Percentiles rank a stretch among this genome's conserved stretches.
phyloP scores from a whole-genome alignment of 2,797 vertebrate genomes.

The Dipus sagitta region DNA sequence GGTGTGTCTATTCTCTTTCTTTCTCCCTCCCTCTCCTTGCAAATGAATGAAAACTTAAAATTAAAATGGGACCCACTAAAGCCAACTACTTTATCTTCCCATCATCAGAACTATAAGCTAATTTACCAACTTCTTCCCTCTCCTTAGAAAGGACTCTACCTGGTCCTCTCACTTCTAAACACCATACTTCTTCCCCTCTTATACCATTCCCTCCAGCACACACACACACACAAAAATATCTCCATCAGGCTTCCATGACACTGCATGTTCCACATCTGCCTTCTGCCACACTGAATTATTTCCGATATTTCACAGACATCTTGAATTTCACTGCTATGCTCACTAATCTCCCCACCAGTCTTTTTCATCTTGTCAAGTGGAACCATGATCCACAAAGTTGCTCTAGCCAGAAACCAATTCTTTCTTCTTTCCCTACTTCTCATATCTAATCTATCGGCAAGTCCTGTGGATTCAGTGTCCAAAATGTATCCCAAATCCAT shows the following conservation, averaged over 20 bases:
- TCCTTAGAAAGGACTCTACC: background rate
- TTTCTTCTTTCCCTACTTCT: conserved; percentile 5
- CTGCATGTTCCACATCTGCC: background rate
- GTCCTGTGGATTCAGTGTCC: conserved; percentile 6
- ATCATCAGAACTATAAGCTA: background rate
- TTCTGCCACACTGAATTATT: background rate
- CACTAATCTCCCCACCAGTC: too few relatives aligned
- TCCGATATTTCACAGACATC: background rate
- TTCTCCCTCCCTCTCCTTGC: too few relatives aligned
- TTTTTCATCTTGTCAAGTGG: background rate
- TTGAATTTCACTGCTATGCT: background rate
- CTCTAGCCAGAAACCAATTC: conserved; percentile 36
- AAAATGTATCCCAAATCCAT: conserved; percentile 11
- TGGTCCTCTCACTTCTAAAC: background rate
- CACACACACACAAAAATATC: background rate
- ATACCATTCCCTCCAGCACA: background rate
- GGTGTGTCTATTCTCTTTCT: too few relatives aligned
- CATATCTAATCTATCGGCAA: conserved; percentile 30
- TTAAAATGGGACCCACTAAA: background rate
- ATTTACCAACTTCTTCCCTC: background rate
- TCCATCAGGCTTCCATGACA: background rate
- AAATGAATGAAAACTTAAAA: too few relatives aligned
- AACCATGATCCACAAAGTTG: background rate
- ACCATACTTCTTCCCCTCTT: background rate
- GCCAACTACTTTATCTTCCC: background rate